Base-by-base conservation (phyloP, 2,797 vertebrate species). In the Acanthopagrus latus region DNA sequence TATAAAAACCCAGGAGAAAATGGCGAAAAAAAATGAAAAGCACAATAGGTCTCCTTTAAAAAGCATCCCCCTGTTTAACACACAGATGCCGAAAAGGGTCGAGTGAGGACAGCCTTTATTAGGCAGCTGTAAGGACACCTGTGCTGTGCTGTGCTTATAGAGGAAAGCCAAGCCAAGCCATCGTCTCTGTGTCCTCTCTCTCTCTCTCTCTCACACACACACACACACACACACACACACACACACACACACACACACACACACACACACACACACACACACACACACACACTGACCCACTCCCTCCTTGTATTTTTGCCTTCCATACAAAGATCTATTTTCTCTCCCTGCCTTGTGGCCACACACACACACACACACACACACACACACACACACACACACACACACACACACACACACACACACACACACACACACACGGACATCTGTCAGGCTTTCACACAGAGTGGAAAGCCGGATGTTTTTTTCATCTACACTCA, bases 391-490 rank as follows among this genome's bases (percentile, higher is more conserved):
- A 50, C 16, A 27, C 56, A 52, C 54, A 33, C 48, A 38, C 48
- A 58, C 60, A 21, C 59, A 70, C 74, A 56, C 56, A 44, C 69
- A 48, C 65, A 62, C 68, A 64, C 54, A 72, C 68, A 72, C 78
- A 60, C 68, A 58, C 67, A 58, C 51, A 70, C 56, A 76, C 56
- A 74, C 67, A 71, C 71, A 62, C 77, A 76, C 78, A 66, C 60
- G 33, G 73, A 92, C 90, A 93, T 89, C 90, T 92, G 92, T 90
- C 90, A 89, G 74, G 79, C 65, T 88, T 92, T 88, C 88, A 91
- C 90, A 87, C 78, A 68, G 74, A 90, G 81, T 88, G 86, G 80
- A 91, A 82, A 89, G 83, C 85, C 74, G 75, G 81, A 89, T 90
- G 85, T 82, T 90, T 88, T 90, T 87, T 88, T 72, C 81, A 88